Evolutionary conservation across 2,888 invertebrate species (phyloP).

Genomic region (Metopia argyrocephala): DNA sequence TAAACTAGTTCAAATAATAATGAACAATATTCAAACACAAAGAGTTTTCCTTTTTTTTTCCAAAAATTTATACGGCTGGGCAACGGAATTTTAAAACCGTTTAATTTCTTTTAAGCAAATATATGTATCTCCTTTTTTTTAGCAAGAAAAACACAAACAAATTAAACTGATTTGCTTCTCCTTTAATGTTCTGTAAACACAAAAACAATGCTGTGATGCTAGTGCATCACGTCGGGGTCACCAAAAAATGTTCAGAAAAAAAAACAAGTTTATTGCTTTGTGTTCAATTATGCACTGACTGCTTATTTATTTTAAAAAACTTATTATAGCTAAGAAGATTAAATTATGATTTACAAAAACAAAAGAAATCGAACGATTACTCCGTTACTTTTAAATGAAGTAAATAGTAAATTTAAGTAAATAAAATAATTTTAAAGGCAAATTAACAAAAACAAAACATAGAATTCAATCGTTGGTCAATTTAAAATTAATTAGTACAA

Average conservation of each 20-base stretch:
- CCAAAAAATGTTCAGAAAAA: slow-evolving; percentile 6
- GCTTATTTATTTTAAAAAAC: not conserved
- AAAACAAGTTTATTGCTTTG: not conserved
- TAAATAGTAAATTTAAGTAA: not conserved
- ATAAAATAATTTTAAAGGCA: not conserved
- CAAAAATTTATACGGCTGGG: not conserved
- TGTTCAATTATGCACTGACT: not conserved
- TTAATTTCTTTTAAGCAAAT: not conserved
- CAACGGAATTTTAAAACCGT: not conserved
- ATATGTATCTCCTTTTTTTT: too few species aligned
- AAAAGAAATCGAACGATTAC: not conserved
- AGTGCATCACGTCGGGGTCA: slow-evolving; percentile 8
- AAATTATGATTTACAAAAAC: not conserved
- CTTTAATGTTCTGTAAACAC: not conserved
- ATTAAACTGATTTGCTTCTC: too few species aligned
- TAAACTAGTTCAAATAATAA: not conserved
- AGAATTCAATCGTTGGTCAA: not conserved
- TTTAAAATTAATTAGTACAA: not conserved
- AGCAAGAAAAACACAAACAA: too few species aligned
- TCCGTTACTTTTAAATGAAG: not conserved
- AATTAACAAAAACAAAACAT: not conserved
- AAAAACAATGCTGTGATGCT: not conserved
- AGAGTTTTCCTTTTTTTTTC: not conserved
- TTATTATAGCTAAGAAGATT: not conserved
- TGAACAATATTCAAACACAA: not conserved